Conservation (phyloP, 2,888 invertebrate species). For the Oeneis ivallda region DNA sequence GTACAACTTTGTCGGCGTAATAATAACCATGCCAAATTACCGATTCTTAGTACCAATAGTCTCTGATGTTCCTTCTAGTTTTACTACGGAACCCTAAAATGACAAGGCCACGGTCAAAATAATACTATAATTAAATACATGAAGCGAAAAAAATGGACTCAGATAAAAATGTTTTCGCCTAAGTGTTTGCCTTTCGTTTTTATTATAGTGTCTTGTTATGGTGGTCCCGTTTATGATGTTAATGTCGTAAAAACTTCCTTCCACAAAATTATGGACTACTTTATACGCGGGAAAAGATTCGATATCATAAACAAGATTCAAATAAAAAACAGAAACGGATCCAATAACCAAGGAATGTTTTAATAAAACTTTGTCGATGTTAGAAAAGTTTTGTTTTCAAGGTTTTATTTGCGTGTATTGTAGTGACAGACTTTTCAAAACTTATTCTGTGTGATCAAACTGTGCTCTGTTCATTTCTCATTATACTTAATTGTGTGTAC, state of each 20-base stretch:
- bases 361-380: conserved; percentile 5
- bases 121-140: not conserved
- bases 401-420: not conserved
- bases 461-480: not conserved
- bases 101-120: not conserved
- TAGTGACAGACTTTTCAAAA: not conserved
- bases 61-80: too few relatives aligned
- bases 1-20: too few relatives aligned
- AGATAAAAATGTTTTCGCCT: conserved; percentile 30
- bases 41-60: too few relatives aligned
- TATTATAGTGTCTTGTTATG: conserved; percentile 37
- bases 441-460: not conserved
- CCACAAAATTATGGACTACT: conserved; percentile 27
- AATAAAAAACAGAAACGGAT: conserved; percentile 5
- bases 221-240: conserved; percentile 34
- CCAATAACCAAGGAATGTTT: conserved; percentile 4
- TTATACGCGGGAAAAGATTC: conserved; percentile 29
- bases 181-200: conserved; percentile 34
- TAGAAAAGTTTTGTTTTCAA: conserved; percentile 6
- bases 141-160: conserved; percentile 5
- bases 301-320: conserved; percentile 19
- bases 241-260: conserved; percentile 35
- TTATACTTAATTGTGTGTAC: not conserved
- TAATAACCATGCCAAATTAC: too few relatives aligned
- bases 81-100: too few relatives aligned